Conservation (phyloP, 2,113 vertebrate genomes). For the Phalacrocorax aristotelis region DNA sequence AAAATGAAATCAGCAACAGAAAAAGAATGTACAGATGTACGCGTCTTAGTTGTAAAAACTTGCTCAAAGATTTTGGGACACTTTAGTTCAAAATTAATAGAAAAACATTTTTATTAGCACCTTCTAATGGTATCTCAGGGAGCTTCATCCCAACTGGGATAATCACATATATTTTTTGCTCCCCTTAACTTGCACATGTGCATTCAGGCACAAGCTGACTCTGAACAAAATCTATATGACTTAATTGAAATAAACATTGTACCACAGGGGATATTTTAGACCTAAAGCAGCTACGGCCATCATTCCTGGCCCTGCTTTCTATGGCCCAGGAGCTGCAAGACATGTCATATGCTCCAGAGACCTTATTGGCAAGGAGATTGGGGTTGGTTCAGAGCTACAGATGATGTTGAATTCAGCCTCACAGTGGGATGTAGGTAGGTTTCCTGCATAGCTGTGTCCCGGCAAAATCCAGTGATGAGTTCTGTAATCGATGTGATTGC, state of each 20-base stretch:
- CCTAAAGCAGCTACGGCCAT: background rate
- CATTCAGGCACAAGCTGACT: background rate
- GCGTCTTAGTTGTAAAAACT: background rate
- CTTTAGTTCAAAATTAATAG: background rate
- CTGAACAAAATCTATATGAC: background rate
- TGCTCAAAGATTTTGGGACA: background rate
- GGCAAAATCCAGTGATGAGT: background rate
- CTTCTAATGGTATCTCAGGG: background rate
- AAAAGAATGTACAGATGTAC: background rate
- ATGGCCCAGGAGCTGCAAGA: background rate
- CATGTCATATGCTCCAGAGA: background rate
- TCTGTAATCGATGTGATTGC: background rate
- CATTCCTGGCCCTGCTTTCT: background rate
- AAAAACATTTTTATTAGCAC: background rate
- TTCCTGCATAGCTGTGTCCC: background rate
- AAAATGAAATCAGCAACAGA: background rate
- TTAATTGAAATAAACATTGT: background rate
- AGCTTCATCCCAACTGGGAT: background rate
- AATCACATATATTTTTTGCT: background rate
- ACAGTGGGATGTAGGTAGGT: background rate
- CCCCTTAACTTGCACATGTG: background rate
- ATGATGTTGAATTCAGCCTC: background rate
- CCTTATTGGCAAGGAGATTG: background rate
- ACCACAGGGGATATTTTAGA: background rate
- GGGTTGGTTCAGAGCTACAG: background rate